Evolutionary conservation across 2,888 invertebrate genomes (phyloP), one percentile per base, ranked within the genome.

Genomic region (Timema cristinae): DNA sequence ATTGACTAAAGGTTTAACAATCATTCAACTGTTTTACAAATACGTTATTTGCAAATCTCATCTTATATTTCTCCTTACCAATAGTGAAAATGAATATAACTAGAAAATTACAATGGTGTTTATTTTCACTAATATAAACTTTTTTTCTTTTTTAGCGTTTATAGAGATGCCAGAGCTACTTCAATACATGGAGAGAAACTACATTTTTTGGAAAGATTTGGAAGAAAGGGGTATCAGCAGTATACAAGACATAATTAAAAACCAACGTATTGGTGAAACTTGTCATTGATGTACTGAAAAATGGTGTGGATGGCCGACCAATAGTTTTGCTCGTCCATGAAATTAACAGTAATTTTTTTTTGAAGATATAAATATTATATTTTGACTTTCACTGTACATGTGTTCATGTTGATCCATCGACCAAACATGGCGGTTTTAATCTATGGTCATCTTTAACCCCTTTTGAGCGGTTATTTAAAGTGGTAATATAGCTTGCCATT

Each of bases 101-200:
- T 32, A 32, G 4, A 32, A 32, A 32, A 32, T 32, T 32, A 1
- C 32, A 32, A 32, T 32, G 50, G 51, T 69, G 16, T 71, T 69
- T 50, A 47, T 52, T 71, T 48, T 52, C 5, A 5, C 11, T 32
- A 54, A 50, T 8, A 54, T 11, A 72, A 32, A 66, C 48, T 56
- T 7, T 50, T 67, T 13, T 51, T 74, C 52, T 71, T 75, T 68
- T 67, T 78, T 83, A 95, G 96, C 92, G 70, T 95, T 96, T 83
- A 91, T 95, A 80, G 95, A 96, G 81, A 92, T 96, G 88, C 96
- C 96, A 0, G 95, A 96, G 82, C 85, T 97, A 76, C 90, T 96
- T 75, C 87, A 88, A 13, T 90, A 93, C 82, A 91, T 97, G 84
- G 88, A 92, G 77, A 86, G 85, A 79, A 97, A 97, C 84, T 95